Conservation (phyloP, 2,113 vertebrate genomes). For the Perca schrenkii region DNA sequence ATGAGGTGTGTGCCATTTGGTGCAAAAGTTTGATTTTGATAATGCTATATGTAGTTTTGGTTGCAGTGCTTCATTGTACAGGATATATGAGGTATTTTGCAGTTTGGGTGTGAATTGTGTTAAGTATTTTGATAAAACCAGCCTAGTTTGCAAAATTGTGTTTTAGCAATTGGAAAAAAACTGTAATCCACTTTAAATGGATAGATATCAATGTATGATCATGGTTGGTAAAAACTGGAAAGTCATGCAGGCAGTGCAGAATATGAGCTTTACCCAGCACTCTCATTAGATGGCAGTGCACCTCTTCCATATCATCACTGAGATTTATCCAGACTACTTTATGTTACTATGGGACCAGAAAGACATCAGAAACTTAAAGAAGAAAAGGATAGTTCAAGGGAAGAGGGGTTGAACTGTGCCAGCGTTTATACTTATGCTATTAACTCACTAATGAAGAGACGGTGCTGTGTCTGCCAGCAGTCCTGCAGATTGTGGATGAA, state of each 20-base stretch:
- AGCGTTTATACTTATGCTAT: constrained; percentile 45
- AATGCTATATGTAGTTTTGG: too few species aligned
- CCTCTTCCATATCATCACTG: constrained; percentile 15
- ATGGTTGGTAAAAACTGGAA: neutral
- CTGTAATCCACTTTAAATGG: neutral
- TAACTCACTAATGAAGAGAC: constrained; percentile 95
- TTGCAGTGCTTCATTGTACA: too few species aligned
- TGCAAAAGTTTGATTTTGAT: too few species aligned
- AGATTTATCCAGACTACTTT: neutral
- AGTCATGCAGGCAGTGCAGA: constrained; percentile 7
- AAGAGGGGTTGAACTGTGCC: constrained; percentile 14
- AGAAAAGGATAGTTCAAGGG: neutral
- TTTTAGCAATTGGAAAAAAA: too few species aligned
- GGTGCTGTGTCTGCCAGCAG: constrained; percentile 93
- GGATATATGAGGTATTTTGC: too few species aligned
- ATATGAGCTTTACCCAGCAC: constrained; percentile 29
- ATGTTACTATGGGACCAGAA: neutral
- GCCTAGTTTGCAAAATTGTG: too few species aligned
- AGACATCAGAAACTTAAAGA: neutral
- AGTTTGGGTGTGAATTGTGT: too few species aligned
- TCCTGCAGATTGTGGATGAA: constrained; percentile 92
- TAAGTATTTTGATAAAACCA: too few species aligned
- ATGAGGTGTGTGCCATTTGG: too few species aligned
- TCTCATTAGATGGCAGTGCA: constrained; percentile 58
- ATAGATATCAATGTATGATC: neutral